A percentile compares a stretch with the other conserved stretches of the same genome.
These are phyloP conservation scores for Musca domestica DNA, from an alignment of 1,140 invertebrate genomes.

Conservation along the genomic window DNA sequence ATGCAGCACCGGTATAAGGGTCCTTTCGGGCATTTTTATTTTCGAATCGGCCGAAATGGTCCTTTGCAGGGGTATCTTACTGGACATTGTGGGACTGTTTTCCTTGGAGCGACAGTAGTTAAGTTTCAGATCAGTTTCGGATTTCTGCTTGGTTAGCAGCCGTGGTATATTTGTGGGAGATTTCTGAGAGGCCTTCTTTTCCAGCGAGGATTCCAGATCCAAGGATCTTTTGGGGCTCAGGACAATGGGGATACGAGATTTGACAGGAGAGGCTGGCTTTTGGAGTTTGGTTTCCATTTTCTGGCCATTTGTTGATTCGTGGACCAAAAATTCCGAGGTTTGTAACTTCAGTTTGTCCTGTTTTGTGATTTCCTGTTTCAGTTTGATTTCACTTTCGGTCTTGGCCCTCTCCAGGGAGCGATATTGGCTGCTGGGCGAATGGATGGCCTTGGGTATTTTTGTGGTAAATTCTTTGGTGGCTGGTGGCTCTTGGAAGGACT, in stretches of 20 bases:
- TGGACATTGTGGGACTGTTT: conserved; percentile 35
- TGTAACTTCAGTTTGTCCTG: conserved; percentile 22
- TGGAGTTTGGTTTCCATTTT: conserved; percentile 12
- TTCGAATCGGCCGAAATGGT: conserved; percentile 44
- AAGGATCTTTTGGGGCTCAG: conserved; percentile 9
- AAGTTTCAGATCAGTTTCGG: conserved; percentile 49
- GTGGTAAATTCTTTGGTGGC: conserved; percentile 34
- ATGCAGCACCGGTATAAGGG: conserved; percentile 39
- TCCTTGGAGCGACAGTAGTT: conserved; percentile 46
- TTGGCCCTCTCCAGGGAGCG: conserved; percentile 38
- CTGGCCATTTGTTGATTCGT: not conserved
- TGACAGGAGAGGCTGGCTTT: conserved; percentile 21
- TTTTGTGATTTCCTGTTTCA: conserved; percentile 31
- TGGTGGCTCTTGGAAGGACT: conserved; percentile 25
- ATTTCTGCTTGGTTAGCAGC: conserved; percentile 45
- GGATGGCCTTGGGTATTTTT: conserved; percentile 47
- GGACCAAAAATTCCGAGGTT: conserved; percentile 23
- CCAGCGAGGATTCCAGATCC: not conserved
- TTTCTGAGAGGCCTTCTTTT: not conserved
- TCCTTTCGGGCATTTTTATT: conserved; percentile 37
- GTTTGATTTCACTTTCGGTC: conserved; percentile 47
- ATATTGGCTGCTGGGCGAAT: conserved; percentile 21
- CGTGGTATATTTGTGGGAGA: conserved; percentile 42
- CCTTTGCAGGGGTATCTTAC: conserved; percentile 31
- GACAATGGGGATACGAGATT: conserved; percentile 45